Evolutionary conservation across 2,888 invertebrate species (phyloP).

Genomic region (Bombyx huttoni): DNA sequence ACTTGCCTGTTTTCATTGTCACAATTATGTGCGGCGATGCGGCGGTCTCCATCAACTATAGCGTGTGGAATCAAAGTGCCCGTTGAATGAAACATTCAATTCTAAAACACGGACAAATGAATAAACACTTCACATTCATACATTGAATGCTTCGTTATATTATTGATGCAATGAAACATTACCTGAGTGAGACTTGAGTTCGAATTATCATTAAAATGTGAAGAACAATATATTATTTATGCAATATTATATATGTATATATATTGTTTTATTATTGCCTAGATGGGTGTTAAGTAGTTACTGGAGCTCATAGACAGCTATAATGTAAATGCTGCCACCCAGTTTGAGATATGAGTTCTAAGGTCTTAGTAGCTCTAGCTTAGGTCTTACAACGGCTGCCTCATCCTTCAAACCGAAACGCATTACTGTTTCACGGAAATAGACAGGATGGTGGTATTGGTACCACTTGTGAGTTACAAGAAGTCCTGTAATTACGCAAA

Average conservation of each 20-base stretch:
- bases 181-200: not conserved
- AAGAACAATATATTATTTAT: not conserved
- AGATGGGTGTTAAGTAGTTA: too few relatives aligned
- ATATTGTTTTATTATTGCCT: too few relatives aligned
- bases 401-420: too few relatives aligned
- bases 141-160: slow-evolving; percentile 14
- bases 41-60: slow-evolving; percentile 23
- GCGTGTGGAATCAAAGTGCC: slow-evolving; percentile 24
- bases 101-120: slow-evolving; percentile 18
- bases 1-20: slow-evolving; percentile 57
- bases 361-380: too few relatives aligned
- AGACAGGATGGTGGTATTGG: too few relatives aligned
- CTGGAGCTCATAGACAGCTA: too few relatives aligned
- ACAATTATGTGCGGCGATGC: slow-evolving; percentile 37
- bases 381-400: too few relatives aligned
- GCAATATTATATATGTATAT: not conserved
- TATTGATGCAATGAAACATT: not conserved
- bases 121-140: slow-evolving; percentile 18
- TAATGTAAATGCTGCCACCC: too few relatives aligned
- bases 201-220: not conserved
- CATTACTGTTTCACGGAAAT: too few relatives aligned
- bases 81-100: slow-evolving; percentile 33
- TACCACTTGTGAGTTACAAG: too few relatives aligned
- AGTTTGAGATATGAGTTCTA: too few relatives aligned
- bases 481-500: too few relatives aligned